phyloP scores from a whole-genome alignment of 2,797 vertebrate species.

The Glossophaga mutica region DNA sequence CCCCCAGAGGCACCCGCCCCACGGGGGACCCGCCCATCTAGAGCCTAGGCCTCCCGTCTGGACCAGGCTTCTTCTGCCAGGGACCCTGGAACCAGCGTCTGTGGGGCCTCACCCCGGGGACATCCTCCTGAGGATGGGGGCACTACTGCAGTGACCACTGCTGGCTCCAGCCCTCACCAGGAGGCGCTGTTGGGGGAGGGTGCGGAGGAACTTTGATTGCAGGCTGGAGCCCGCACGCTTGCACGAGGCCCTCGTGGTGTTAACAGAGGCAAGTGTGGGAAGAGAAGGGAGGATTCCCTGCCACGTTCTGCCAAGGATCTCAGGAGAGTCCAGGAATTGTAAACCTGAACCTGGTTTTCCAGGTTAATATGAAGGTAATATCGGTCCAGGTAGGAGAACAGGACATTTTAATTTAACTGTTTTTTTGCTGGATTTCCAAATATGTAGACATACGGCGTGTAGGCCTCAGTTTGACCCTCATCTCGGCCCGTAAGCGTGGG shows the following conservation, averaged over 20 bases:
- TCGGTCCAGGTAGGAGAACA: not conserved
- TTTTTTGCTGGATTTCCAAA: not conserved
- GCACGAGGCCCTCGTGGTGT: accelerated
- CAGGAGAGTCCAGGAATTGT: not conserved
- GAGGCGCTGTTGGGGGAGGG: no score
- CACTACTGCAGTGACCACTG: not conserved
- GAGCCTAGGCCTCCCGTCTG: not conserved
- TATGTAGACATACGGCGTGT: not conserved
- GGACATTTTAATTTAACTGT: not conserved
- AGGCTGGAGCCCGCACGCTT: not conserved
- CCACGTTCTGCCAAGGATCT: not conserved
- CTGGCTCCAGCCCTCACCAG: not conserved
- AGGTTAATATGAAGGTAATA: not conserved
- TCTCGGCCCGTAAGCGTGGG: no score
- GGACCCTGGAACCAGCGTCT: not conserved
- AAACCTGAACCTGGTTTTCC: not conserved
- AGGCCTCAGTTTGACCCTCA: not conserved
- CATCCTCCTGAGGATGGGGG: not conserved
- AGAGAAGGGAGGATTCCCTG: no score
- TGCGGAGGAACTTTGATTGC: not conserved
- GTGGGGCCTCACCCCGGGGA: not conserved
- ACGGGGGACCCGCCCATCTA: no score
- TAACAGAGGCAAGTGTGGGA: not conserved
- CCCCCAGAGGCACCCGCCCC: not conserved
- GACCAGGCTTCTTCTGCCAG: not conserved